Evolutionary conservation across 2,113 vertebrate genomes (phyloP).

Genomic region (Melozone crissalis): DNA sequence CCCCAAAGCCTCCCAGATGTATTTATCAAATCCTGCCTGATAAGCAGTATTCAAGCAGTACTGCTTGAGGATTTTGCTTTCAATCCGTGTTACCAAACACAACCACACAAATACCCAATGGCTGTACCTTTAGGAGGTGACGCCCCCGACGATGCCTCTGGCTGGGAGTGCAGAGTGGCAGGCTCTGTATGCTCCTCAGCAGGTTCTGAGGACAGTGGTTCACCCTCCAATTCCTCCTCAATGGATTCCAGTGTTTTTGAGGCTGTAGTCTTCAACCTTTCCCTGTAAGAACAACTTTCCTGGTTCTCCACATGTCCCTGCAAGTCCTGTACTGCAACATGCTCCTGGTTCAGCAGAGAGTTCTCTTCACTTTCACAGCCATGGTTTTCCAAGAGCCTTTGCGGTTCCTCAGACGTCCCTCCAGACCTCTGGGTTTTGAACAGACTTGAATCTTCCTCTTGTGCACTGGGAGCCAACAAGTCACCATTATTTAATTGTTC

Average conservation of each 20-base stretch:
- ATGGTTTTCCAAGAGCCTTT: not conserved
- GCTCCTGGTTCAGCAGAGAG: not conserved
- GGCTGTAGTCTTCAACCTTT: not conserved
- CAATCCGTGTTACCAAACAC: not conserved
- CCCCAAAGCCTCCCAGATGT: not conserved
- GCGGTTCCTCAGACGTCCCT: not conserved
- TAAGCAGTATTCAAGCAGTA: not conserved
- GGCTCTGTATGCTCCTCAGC: not conserved
- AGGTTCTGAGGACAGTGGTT: not conserved
- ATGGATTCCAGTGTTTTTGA: slow-evolving; percentile 40
- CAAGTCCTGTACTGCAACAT: not conserved
- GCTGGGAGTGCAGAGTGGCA: not conserved
- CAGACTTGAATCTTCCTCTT: not conserved
- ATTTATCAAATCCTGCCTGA: not conserved
- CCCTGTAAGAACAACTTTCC: not conserved
- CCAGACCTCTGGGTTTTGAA: not conserved
- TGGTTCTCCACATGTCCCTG: not conserved
- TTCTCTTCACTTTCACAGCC: not conserved
- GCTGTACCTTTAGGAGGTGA: slow-evolving; percentile 32
- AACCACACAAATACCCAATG: not conserved
- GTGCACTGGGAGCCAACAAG: not conserved
- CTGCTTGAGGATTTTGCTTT: not conserved
- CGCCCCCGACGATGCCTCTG: not conserved
- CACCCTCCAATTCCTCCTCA: slow-evolving; percentile 9
- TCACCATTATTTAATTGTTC: not conserved